Evolutionary conservation across 1,140 invertebrate genomes (phyloP).

Genomic region (Acromyrmex heyeri): DNA sequence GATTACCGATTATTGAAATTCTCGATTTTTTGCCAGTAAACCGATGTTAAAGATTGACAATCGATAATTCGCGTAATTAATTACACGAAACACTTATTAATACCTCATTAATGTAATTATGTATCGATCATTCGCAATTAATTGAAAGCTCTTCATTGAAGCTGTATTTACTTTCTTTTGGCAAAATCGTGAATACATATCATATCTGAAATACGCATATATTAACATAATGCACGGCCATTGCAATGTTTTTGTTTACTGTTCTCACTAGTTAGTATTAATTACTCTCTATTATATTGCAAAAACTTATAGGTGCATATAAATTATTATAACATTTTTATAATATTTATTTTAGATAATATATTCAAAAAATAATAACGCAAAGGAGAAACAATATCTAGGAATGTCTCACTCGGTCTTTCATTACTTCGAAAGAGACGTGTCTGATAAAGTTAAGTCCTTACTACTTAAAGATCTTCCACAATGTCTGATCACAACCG

Average conservation of each 20-base stretch:
- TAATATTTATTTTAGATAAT: not conserved
- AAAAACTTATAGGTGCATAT: not conserved
- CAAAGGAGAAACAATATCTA: not conserved
- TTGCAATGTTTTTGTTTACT: not conserved
- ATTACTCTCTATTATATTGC: not conserved
- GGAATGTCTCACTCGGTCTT: not conserved
- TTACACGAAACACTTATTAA: constrained; percentile 33
- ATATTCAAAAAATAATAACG: not conserved
- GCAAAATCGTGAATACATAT: not conserved
- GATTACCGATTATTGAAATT: constrained; percentile 40
- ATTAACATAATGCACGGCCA: not conserved
- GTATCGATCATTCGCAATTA: constrained; percentile 50
- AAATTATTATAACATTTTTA: not conserved
- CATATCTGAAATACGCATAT: not conserved
- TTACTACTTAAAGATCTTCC: constrained; percentile 14
- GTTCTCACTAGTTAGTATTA: not conserved
- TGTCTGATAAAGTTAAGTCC: not conserved
- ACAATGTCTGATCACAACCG: not conserved
- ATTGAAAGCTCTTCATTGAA: constrained; percentile 10
- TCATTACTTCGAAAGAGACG: not conserved
- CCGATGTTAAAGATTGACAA: constrained; percentile 8
- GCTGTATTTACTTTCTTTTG: constrained; percentile 13
- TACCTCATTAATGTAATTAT: constrained; percentile 30
- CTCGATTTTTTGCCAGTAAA: constrained; percentile 24
- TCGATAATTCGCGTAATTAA: constrained; percentile 52